phyloP scores from a whole-genome alignment of 2,888 invertebrate species.

The Malthinus seriepunctatus region DNA sequence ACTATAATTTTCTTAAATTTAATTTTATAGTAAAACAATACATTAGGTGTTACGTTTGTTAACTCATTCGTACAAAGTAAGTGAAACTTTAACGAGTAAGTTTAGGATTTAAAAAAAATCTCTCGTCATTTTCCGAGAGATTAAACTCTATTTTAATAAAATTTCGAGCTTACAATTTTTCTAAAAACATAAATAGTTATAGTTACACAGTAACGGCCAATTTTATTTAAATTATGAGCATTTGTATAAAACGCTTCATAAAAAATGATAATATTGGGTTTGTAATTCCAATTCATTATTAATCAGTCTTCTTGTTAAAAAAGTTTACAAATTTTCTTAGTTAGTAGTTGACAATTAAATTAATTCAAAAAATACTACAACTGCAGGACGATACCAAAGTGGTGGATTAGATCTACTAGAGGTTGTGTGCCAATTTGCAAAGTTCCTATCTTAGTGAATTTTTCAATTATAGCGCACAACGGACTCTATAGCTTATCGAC shows the following conservation, averaged over 20 bases:
- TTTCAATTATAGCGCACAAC: no score
- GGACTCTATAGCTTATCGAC: no score
- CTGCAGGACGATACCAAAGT: no score
- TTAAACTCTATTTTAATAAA: not conserved
- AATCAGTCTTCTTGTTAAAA: constrained; percentile 26
- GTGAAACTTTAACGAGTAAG: not conserved
- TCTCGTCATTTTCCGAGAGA: not conserved
- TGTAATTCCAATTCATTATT: constrained; percentile 25
- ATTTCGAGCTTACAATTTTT: not conserved
- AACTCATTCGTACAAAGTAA: not conserved
- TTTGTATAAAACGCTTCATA: constrained; percentile 19
- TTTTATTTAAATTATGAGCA: constrained; percentile 6
- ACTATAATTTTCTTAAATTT: not conserved
- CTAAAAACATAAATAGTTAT: not conserved
- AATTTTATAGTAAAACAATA: not conserved
- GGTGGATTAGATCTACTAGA: no score
- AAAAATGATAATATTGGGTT: constrained; percentile 22
- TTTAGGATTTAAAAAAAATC: not conserved
- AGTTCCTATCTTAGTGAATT: no score
- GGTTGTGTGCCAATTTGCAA: no score
- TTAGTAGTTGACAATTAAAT: constrained; percentile 15
- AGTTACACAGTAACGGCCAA: constrained; percentile 14
- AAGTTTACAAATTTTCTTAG: constrained; percentile 17
- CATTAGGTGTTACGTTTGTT: not conserved
- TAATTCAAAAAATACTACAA: constrained; percentile 23